Evolutionary conservation across 2,888 invertebrate species (phyloP), one percentile per base, ranked within the genome.

Genomic region (Plagiodera versicolora): DNA sequence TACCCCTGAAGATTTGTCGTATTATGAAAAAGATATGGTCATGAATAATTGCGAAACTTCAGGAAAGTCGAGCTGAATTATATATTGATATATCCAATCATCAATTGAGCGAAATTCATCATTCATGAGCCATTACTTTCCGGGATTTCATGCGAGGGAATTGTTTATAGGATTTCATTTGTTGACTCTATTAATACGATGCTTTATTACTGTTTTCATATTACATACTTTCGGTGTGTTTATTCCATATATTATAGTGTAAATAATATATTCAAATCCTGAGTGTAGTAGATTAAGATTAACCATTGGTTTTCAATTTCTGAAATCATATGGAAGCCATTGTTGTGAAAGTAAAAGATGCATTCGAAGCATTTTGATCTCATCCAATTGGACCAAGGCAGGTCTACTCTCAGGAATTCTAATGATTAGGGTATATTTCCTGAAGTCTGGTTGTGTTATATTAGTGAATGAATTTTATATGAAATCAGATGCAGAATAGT

Each of bases 351-450:
- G n/a, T n/a, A n/a, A n/a, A n/a, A n/a, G n/a, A n/a, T n/a, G n/a
- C 75, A 79, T 78, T 77, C 77, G 79, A 80, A 79, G 76, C 72
- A 75, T 78, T 32, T 32, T 79, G 79, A 79, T 79, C 79, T 80
- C 80, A 79, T 78, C 75, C 72, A 72, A 73, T 74, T 68, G 61
- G 67, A 57, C 65, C 67, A 47, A 52, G 58, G 53, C 39, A 63
- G 70, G 70, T 66, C 72, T 75, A 70, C 76, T 77, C 78, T 80
- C 79, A 80, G 79, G 80, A 79, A 79, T 77, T 77, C 63, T 53
- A 65, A 63, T 52, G 63, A 58, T 63, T 65, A 65, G 61, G 63
- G 39, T 65, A 66, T 67, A 64, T 67, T 66, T 58, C 60, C 51
- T 53, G 50, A 57, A 44, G 57, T 63, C 65, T 63, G 63, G 66